Conservation (phyloP, 2,113 vertebrate species). For the Illadopsis cleaveri region DNA sequence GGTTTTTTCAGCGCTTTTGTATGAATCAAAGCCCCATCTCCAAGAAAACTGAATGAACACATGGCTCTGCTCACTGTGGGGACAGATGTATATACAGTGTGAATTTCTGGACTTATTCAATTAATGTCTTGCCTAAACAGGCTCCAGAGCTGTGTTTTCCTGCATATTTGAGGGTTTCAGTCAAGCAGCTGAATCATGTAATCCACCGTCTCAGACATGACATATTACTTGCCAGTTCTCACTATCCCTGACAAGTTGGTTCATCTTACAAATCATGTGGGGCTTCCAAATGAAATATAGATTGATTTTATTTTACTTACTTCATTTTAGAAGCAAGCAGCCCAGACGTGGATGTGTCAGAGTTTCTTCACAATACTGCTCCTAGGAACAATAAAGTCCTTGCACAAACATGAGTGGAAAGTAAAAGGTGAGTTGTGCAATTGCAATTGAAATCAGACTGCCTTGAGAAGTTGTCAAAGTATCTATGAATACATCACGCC, state of each 20-base stretch:
- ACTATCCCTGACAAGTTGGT: background rate
- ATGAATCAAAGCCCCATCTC: background rate
- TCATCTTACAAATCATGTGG: background rate
- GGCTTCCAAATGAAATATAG: background rate
- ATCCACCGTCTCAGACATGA: background rate
- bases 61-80: background rate
- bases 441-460: conserved; percentile 1
- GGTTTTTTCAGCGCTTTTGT: accelerated
- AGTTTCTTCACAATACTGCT: background rate
- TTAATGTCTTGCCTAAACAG: background rate
- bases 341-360: background rate
- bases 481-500: background rate
- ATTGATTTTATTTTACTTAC: background rate
- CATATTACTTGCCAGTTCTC: background rate
- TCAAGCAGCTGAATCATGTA: background rate
- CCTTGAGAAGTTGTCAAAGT: background rate
- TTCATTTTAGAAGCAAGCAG: background rate
- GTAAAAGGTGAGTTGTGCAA: background rate
- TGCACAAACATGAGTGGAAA: background rate
- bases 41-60: background rate
- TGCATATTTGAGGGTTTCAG: background rate
- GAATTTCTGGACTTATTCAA: background rate
- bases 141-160: background rate
- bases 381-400: background rate
- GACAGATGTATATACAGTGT: background rate